These are phyloP conservation scores for Ariolimax columbianus DNA, from an alignment of 2,888 invertebrate genomes.

Conservation along the genomic window DNA sequence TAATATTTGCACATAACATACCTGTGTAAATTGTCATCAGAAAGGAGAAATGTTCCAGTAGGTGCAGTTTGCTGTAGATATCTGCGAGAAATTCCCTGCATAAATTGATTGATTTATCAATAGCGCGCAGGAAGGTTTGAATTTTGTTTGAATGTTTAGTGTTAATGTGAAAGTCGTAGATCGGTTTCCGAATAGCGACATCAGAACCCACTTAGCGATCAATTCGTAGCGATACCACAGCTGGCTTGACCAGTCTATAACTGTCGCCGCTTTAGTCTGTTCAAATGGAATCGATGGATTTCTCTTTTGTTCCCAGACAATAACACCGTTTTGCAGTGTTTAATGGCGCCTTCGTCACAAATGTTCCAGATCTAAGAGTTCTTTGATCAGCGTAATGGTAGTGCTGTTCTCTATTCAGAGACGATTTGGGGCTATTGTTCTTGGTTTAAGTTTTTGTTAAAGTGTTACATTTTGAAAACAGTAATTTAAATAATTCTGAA, in stretches of 20 bases:
- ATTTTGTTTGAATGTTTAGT: not conserved
- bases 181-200: not conserved
- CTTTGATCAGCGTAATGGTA: not conserved
- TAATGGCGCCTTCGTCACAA: not conserved
- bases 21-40: too few species aligned
- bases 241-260: constrained; percentile 76
- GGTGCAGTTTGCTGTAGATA: too few species aligned
- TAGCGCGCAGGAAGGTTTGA: not conserved
- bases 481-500: too few species aligned
- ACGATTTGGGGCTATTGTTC: too few species aligned
- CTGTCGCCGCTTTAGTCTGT: not conserved
- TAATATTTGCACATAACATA: too few species aligned
- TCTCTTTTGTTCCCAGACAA: not conserved
- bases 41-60: too few species aligned
- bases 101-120: not conserved
- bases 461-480: too few species aligned
- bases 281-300: not conserved
- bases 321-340: not conserved
- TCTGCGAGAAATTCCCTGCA: not conserved
- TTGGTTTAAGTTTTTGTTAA: too few species aligned
- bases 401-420: too few species aligned
- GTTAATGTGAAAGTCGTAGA: not conserved
- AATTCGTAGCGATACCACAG: constrained; percentile 84
- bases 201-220: constrained; percentile 1
- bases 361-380: not conserved